Evolutionary conservation across 2,797 vertebrate genomes (phyloP).

Genomic region (Dromococcyx pavoninus): DNA sequence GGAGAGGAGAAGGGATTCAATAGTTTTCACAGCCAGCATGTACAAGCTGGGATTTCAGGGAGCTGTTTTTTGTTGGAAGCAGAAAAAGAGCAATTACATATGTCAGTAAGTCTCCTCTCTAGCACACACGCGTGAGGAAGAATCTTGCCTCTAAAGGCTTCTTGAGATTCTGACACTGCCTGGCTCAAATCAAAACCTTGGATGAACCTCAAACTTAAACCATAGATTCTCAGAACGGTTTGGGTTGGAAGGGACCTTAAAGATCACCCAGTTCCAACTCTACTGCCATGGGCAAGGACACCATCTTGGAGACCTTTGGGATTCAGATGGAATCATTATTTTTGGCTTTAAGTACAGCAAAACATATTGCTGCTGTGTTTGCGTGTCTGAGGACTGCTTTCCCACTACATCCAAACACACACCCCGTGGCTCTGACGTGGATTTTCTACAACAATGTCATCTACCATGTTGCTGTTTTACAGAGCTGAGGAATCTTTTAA

Average conservation of each 20-base stretch:
- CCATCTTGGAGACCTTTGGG: neutral
- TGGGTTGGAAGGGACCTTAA: too few species aligned
- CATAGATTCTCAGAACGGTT: too few species aligned
- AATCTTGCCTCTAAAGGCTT: neutral
- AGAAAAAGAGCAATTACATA: neutral
- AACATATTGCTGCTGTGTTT: neutral
- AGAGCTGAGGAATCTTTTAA: neutral
- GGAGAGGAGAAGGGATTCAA: neutral
- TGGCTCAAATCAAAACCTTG: neutral
- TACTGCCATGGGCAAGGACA: too few species aligned
- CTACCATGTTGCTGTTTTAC: neutral
- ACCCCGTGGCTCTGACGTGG: neutral
- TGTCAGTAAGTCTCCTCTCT: neutral
- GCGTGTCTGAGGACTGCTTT: neutral
- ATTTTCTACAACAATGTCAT: neutral
- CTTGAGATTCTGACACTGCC: neutral
- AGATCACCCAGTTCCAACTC: too few species aligned
- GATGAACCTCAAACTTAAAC: neutral
- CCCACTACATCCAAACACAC: neutral
- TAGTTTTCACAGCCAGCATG: neutral
- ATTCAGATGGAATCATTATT: neutral
- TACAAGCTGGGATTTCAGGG: neutral
- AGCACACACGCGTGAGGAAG: rapidly evolving
- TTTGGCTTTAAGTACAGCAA: neutral
- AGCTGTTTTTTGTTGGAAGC: neutral